Evolutionary conservation across 2,888 invertebrate genomes (phyloP), one percentile per base, ranked within the genome.

Genomic region (Phaonia tiefii): DNA sequence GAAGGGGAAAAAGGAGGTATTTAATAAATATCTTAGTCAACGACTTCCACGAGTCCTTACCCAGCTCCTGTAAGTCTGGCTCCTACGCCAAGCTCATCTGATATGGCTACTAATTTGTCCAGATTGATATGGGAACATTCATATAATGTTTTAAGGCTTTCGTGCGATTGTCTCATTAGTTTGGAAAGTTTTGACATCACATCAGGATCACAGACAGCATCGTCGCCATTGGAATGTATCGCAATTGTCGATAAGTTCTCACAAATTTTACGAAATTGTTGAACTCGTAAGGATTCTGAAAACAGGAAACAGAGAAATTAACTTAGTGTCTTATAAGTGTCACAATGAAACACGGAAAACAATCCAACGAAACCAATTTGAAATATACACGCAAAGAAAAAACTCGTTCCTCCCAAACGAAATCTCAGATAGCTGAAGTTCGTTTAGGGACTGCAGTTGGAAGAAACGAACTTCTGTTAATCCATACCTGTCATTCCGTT

Each of bases 51-150:
- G 0, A 60, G 0, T 10, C 77, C 86, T 90, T 89, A 94, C 92
- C 98, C 98, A 37, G 99, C 99, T 42, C 99, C 99, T 1, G 99
- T 99, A 46, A 99, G 92, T 67, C 99, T 93, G n/a, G 97, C 96
- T 51, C 97, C 96, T n/a, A 95, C 91, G 25, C 93, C 93, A 73
- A 54, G 73, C 79, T 94, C 93, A 79, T 92, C 92, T 8, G 96
- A 96, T 87, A 95, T 90, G 37, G 94, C 92, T 20, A 98, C 96
- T 22, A 99, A 92, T 75, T 92, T 91, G 90, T 99, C 98, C 84
- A 99, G 92, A 86, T 95, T 94, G 0, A 94, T 93, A 91, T 98
- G 97, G 75, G 98, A 98, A 91, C 99, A 99, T 89, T 99, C 97
- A 90, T 98, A 99, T 2, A 96, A 91, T 80, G 94, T 93, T 75